Evolutionary conservation across 2,888 invertebrate species (phyloP).

Genomic region (Eretmocerus hayati): DNA sequence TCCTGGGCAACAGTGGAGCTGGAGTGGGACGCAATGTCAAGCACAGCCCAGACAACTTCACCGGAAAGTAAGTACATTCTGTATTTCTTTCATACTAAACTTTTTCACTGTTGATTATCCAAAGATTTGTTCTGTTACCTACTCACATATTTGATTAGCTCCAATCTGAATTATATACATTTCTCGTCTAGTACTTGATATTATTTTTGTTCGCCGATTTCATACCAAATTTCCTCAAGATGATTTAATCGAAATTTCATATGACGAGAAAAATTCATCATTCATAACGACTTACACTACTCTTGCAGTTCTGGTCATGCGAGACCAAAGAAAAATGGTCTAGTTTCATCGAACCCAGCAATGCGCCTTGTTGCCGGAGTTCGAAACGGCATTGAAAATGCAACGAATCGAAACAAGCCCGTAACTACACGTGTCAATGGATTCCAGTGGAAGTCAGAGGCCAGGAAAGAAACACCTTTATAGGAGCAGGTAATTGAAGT

Average conservation of each 20-base stretch:
- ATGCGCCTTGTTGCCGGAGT: constrained; percentile 74
- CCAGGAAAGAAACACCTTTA: constrained; percentile 73
- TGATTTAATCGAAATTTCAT: no score
- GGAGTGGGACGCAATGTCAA: constrained; percentile 44
- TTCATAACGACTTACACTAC: not conserved
- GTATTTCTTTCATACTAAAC: not conserved
- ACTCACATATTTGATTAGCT: no score
- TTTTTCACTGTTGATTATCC: no score
- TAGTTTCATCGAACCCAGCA: constrained; percentile 81
- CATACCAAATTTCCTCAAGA: no score
- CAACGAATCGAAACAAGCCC: constrained; percentile 47
- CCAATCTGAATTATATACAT: no score
- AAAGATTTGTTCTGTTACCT: no score
- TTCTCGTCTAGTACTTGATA: no score
- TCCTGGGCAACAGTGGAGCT: constrained; percentile 57
- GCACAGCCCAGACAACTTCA: constrained; percentile 32
- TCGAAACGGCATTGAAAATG: constrained; percentile 63
- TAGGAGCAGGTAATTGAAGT: constrained; percentile 33
- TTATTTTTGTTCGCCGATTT: no score
- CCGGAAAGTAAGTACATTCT: constrained; percentile 15
- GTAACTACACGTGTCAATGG: constrained; percentile 56
- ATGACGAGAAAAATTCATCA: no score
- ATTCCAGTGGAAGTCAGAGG: constrained; percentile 62
- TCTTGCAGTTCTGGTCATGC: constrained; percentile 43
- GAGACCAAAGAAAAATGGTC: constrained; percentile 74